Evolutionary conservation across 2,888 invertebrate species (phyloP).

Genomic region (Leptinotarsa rubiginosa): DNA sequence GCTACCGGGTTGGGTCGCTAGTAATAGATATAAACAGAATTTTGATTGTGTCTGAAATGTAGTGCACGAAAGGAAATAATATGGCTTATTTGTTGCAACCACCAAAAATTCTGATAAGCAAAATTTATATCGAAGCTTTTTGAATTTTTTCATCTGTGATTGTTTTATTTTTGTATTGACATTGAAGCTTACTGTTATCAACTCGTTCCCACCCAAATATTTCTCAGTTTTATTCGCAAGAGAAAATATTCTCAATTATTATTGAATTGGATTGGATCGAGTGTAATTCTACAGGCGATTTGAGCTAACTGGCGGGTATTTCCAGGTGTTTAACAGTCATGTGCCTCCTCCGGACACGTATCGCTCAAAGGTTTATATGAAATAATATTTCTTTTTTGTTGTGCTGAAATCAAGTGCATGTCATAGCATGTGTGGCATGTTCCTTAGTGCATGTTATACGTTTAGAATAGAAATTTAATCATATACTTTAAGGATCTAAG

Average conservation of each 20-base stretch:
- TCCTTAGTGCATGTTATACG: conserved; percentile 50
- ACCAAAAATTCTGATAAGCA: conserved; percentile 27
- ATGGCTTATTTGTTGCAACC: conserved; percentile 42
- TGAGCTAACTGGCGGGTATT: conserved; percentile 67
- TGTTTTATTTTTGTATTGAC: conserved; percentile 39
- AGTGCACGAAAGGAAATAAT: conserved; percentile 31
- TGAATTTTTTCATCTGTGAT: conserved; percentile 33
- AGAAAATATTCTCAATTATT: neutral
- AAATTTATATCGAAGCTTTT: conserved; percentile 33
- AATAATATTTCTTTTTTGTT: conserved; percentile 62
- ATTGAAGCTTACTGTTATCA: conserved; percentile 28
- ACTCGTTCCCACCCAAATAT: conserved; percentile 29
- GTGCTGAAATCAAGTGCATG: conserved; percentile 56
- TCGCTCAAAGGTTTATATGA: conserved; percentile 88
- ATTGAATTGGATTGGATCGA: conserved; percentile 32
- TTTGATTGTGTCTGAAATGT: neutral
- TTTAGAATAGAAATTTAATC: conserved; percentile 30
- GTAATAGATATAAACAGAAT: neutral
- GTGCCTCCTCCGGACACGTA: conserved; percentile 92
- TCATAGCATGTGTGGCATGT: conserved; percentile 58
- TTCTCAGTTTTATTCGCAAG: conserved; percentile 34
- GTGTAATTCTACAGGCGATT: conserved; percentile 29
- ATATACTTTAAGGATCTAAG: neutral
- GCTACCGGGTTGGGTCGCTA: too few species aligned
- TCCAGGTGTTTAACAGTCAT: conserved; percentile 95